Conservation (phyloP, 1,140 invertebrate genomes). For the Diorhabda elongata region DNA sequence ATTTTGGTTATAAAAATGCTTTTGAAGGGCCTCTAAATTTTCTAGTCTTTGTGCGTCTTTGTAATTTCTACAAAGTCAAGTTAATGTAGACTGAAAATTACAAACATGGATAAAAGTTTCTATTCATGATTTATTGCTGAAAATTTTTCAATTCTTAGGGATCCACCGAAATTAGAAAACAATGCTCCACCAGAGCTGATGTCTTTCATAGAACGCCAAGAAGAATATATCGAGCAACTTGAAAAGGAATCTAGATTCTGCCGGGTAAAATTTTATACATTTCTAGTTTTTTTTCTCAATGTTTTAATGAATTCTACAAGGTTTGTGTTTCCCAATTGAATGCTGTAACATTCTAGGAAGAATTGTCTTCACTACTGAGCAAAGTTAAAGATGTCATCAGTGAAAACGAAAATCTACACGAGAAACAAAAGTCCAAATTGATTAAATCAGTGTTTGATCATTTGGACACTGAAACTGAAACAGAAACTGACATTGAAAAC, state of each 20-base stretch:
- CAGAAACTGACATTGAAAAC: constrained; percentile 39
- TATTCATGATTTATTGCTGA: no score
- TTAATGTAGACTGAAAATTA: no score
- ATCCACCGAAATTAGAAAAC: constrained; percentile 26
- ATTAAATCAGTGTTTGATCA: constrained; percentile 55
- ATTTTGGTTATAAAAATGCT: no score
- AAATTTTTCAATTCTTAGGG: constrained; percentile 24
- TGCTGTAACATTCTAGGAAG: constrained; percentile 49
- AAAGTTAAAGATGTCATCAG: constrained; percentile 79
- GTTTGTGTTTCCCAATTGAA: no score
- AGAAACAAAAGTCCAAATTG: constrained; percentile 62
- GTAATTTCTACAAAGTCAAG: no score
- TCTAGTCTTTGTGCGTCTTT: no score
- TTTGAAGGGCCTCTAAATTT: no score
- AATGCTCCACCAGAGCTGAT: constrained; percentile 52
- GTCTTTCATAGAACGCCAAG: constrained; percentile 74
- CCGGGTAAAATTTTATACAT: constrained; percentile 49
- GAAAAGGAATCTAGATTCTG: constrained; percentile 78
- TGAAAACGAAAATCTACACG: constrained; percentile 74
- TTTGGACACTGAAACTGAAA: constrained; percentile 50
- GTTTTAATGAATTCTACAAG: background rate
- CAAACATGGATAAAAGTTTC: no score
- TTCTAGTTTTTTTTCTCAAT: background rate
- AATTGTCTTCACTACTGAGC: constrained; percentile 65
- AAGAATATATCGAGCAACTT: constrained; percentile 78